A percentile compares a stretch with the other conserved stretches of the same genome.
These are phyloP conservation scores for Cosmorhoe ocellata DNA, from an alignment of 2,888 invertebrate genomes.

Conservation along the genomic window DNA sequence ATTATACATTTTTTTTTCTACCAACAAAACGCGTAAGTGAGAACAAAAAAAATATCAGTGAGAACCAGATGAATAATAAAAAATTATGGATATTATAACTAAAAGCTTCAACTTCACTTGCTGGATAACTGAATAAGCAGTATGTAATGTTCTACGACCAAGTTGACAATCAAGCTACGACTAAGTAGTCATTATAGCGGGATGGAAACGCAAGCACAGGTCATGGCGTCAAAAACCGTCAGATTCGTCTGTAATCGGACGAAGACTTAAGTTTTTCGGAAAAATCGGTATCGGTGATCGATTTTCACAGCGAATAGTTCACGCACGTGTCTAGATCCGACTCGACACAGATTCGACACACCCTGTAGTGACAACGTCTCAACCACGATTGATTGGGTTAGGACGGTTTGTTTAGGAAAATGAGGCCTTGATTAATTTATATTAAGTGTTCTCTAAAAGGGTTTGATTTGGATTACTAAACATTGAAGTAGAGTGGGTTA, in stretches of 20 bases:
- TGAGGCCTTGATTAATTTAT: conserved; percentile 27
- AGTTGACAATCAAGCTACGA: too few relatives aligned
- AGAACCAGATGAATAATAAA: too few relatives aligned
- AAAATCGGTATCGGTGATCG: conserved; percentile 66
- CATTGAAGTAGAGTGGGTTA: too few relatives aligned
- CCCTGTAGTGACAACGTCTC: conserved; percentile 42
- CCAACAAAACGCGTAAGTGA: too few relatives aligned
- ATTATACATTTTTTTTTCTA: too few relatives aligned
- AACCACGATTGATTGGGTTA: conserved; percentile 51
- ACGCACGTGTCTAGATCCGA: conserved; percentile 70
- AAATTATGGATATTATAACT: too few relatives aligned
- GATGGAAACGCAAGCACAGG: conserved; percentile 66
- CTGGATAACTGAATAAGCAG: too few relatives aligned
- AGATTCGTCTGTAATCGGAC: conserved; percentile 70
- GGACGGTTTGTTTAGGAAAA: conserved; percentile 51
- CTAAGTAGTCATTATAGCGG: conserved; percentile 58
- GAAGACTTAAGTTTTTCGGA: conserved; percentile 65
- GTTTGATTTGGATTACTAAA: too few relatives aligned
- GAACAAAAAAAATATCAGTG: too few relatives aligned
- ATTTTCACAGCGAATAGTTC: conserved; percentile 78
- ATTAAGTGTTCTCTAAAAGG: neutral
- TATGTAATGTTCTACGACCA: too few relatives aligned
- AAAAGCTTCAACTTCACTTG: too few relatives aligned
- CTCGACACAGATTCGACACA: conserved; percentile 58
- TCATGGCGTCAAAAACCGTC: conserved; percentile 65